Percentiles rank a stretch among this genome's conserved stretches.
These are phyloP conservation scores for Talpa occidentalis DNA, from an alignment of 2,113 vertebrate species.

Conservation along the genomic window DNA sequence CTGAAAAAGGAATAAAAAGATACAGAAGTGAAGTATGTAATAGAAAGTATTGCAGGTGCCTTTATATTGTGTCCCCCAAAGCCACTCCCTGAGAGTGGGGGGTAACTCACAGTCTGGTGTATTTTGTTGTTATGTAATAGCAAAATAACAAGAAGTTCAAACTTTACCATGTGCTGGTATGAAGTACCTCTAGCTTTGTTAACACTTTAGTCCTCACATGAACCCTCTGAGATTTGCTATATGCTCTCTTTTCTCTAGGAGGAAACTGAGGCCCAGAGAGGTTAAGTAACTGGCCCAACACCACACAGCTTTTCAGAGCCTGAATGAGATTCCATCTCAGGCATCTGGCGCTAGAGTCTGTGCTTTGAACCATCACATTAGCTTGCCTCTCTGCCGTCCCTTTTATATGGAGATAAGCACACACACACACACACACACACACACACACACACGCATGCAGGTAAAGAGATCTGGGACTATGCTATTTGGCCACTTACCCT, in stretches of 20 bases:
- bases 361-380: not conserved
- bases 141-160: not conserved
- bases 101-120: not conserved
- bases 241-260: not conserved
- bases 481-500: not conserved
- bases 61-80: not conserved
- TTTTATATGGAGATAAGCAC: not conserved
- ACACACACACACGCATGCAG: not conserved
- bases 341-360: not conserved
- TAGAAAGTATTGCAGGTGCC: not conserved
- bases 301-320: slow-evolving; percentile 11
- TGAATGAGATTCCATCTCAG: not conserved
- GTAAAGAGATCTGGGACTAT: not conserved
- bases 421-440: not conserved
- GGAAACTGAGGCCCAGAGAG: not conserved
- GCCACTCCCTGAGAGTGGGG: not conserved
- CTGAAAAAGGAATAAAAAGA: not conserved
- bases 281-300: not conserved
- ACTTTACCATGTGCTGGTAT: not conserved
- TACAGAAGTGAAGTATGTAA: not conserved
- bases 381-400: not conserved
- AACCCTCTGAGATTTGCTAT: not conserved
- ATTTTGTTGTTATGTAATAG: not conserved
- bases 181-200: not conserved
- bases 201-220: not conserved